Evolutionary conservation across 2,113 vertebrate genomes (phyloP), one percentile per base, ranked within the genome.

Genomic region (Drymodes brunneopygia): DNA sequence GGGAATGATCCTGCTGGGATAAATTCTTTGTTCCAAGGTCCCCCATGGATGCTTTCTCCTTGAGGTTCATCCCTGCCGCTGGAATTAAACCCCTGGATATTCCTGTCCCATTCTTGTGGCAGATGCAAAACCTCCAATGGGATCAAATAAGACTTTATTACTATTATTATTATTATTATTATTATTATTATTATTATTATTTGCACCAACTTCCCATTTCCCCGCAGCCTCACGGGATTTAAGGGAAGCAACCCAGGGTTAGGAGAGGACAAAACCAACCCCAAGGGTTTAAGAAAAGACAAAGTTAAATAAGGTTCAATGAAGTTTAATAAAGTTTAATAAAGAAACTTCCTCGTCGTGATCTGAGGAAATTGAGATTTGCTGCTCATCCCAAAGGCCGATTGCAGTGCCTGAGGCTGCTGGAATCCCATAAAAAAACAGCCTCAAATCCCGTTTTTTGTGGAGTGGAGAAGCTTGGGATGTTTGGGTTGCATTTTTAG

Each of bases 241-340:
- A 3, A 0, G 0, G 3, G 23, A 80, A 56, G 14, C 2, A 1
- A 38, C 23, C 3, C 7, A 7, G 38, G 42, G 40, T 60, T 56
- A 25, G 11, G 23, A 85, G 69, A 82, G 64, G 67, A 75, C 16
- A 10, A 57, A 47, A 13, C 11, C 31, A 82, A 51, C 29, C 10
- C 0, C 4, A 6, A 9, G 58, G 58, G 38, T 88, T 69, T 44
- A 81, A 81, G 61, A 35, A 81, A 86, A 21, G 17, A 45, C 45
- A 44, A 58, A 67, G 62, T 36, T 24, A 33, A 80, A 9, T 13
- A 7, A 45, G 20, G 18, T 45, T 18, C 44, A 79, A 54, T 48
- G 7, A 90, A 80, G 50, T 31, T 57, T 22, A 40, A 29, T 67
- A 44, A 44, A 58, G 25, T 88, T 71, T 75, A 88, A 88, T 81